phyloP scores from a whole-genome alignment of 2,113 vertebrate genomes.

The Propithecus coquereli region DNA sequence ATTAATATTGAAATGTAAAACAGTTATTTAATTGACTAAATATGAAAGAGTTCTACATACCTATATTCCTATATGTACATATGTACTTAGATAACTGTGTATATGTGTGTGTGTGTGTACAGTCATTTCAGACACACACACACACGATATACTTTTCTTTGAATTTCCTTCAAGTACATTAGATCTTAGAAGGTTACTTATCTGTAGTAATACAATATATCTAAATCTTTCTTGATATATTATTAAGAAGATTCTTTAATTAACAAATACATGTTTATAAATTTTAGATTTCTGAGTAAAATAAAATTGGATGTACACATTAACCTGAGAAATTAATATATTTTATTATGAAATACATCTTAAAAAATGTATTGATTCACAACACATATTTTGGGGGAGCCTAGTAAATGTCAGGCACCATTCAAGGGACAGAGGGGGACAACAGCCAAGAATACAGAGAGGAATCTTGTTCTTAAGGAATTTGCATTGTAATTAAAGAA shows the following conservation, averaged over 20 bases:
- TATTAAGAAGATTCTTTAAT: background rate
- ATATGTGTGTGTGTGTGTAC: background rate
- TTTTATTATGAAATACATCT: background rate
- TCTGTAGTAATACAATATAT: background rate
- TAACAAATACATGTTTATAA: background rate
- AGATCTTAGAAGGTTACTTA: background rate
- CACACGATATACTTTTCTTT: background rate
- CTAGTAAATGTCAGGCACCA: background rate
- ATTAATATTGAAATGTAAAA: background rate
- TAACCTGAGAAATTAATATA: background rate
- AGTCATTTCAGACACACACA: background rate
- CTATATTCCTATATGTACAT: background rate
- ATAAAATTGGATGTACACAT: background rate
- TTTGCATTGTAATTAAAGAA: background rate
- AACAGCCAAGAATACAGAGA: background rate
- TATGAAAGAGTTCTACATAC: background rate
- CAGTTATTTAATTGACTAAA: background rate
- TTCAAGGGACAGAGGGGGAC: background rate
- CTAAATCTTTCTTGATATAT: background rate
- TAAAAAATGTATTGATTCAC: background rate
- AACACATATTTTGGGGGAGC: background rate
- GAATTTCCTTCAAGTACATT: background rate
- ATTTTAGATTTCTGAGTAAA: constrained; percentile 1
- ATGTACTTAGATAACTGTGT: background rate
- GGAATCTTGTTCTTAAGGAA: background rate